Evolutionary conservation across 2,888 invertebrate species (phyloP).

Genomic region (Beris chalybata): DNA sequence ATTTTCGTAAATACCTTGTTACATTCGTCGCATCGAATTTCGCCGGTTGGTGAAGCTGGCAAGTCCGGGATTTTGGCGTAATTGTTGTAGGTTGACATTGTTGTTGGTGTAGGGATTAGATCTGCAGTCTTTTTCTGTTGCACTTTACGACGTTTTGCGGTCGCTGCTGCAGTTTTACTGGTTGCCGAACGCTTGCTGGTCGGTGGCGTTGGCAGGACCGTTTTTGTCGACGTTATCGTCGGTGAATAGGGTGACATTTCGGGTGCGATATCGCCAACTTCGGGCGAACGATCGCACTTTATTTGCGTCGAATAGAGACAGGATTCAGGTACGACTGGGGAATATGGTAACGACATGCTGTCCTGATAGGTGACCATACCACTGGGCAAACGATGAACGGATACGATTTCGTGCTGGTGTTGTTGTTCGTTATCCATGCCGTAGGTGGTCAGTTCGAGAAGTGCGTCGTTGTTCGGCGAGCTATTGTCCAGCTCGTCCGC

Average conservation of each 20-base stretch:
- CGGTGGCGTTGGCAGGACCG: slow-evolving; percentile 6
- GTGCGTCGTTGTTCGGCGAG: slow-evolving; percentile 9
- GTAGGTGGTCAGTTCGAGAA: slow-evolving; percentile 14
- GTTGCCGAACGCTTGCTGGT: slow-evolving; percentile 55
- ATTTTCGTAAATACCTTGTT: slow-evolving; percentile 82
- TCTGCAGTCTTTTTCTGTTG: slow-evolving; percentile 43
- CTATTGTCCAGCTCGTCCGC: slow-evolving; percentile 17
- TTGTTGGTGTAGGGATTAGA: slow-evolving; percentile 40
- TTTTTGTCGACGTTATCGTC: slow-evolving; percentile 40
- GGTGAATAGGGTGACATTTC: slow-evolving; percentile 49
- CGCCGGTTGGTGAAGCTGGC: slow-evolving; percentile 43
- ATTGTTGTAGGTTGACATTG: background rate
- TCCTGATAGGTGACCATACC: slow-evolving; percentile 40
- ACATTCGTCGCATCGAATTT: slow-evolving; percentile 75
- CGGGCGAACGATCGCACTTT: slow-evolving; percentile 48
- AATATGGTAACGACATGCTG: slow-evolving; percentile 40
- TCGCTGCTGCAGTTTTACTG: slow-evolving; percentile 56
- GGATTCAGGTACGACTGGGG: slow-evolving; percentile 45
- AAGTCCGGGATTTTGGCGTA: background rate
- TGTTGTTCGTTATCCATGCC: slow-evolving; percentile 10
- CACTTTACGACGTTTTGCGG: slow-evolving; percentile 42
- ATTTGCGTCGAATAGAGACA: slow-evolving; percentile 44
- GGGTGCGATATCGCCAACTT: slow-evolving; percentile 52
- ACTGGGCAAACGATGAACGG: slow-evolving; percentile 43
- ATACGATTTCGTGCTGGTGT: slow-evolving; percentile 31